These are phyloP conservation scores for Craterocephalus amniculus DNA, from an alignment of 2,797 vertebrate species.

Conservation along the genomic window DNA sequence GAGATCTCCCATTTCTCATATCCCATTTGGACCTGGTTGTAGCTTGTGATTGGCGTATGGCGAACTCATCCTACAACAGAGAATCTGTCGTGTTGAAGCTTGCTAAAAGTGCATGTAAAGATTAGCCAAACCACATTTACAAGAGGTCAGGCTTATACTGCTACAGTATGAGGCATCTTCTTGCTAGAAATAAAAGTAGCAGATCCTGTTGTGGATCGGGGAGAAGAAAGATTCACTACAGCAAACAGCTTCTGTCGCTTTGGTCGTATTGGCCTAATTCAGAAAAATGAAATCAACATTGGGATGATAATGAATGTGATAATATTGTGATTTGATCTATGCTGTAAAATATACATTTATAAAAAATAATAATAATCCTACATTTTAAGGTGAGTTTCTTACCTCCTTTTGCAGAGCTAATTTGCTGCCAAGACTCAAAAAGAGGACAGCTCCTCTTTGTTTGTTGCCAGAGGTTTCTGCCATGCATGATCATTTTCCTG, in stretches of 20 bases:
- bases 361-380: too few species aligned
- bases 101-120: not conserved
- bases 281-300: too few species aligned
- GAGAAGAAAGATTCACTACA: not conserved
- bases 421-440: too few species aligned
- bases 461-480: too few species aligned
- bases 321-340: too few species aligned
- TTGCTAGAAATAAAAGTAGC: not conserved
- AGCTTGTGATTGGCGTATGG: not conserved
- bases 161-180: not conserved
- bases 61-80: not conserved
- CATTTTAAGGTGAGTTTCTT: too few species aligned
- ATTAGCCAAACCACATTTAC: not conserved
- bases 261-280: not conserved
- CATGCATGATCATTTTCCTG: too few species aligned
- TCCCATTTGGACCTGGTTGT: not conserved
- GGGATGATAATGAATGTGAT: too few species aligned
- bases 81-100: not conserved
- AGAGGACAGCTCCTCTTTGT: too few species aligned
- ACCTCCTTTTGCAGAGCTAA: too few species aligned
- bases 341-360: too few species aligned
- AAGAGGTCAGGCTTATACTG: not conserved
- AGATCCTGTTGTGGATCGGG: not conserved
- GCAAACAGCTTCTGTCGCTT: not conserved
- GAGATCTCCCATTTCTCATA: not conserved